Evolutionary conservation across 2,113 vertebrate genomes (phyloP), one percentile per base, ranked within the genome.

Genomic region (Bettongia penicillata): DNA sequence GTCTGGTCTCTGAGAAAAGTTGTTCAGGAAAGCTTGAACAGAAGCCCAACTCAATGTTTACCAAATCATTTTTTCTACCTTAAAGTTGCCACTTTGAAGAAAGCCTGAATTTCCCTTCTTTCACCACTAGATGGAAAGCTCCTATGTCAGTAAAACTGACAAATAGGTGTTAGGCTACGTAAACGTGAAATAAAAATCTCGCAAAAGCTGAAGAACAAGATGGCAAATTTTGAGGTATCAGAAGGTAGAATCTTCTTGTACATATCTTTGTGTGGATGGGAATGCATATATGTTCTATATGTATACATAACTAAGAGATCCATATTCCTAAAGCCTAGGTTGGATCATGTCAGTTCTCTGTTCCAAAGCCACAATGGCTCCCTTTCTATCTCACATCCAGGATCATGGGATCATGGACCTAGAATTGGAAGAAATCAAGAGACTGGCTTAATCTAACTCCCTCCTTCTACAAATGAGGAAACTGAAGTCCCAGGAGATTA

Each of bases 1-100:
- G 31, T 37, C 92, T 37, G 25, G 53, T 94, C 90, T 94, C 93
- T 91, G 89, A 94, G 93, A 84, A 94, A 94, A 77, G 10, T 25
- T 77, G 50, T 31, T 28, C 26, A 93, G 1, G 25, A 43, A 84
- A 84, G 24, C 24, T 94, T 91, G 53, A 96, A 91, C 25, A 51
- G 31, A 51, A 28, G 53, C 31, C 31, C 5, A 37, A 68, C 12
- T 14, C 43, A 43, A 2, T 84, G 6, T 14, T 84, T 84, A 84
- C 19, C n/a, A 43, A 43, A 84, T 43, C n/a, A 84, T 95, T 92
- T 90, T 53, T 51, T 77, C 93, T 43, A 93, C 31, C 68, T 91
- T 12, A 95, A 26, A 43, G 3, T 43, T 61, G 7, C 19, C 52
- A 90, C 77, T 90, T 93, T 43, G 28, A 43, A 52, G 90, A 89